Conservation (phyloP, 2,797 vertebrate genomes). For the Diceros bicornis region DNA sequence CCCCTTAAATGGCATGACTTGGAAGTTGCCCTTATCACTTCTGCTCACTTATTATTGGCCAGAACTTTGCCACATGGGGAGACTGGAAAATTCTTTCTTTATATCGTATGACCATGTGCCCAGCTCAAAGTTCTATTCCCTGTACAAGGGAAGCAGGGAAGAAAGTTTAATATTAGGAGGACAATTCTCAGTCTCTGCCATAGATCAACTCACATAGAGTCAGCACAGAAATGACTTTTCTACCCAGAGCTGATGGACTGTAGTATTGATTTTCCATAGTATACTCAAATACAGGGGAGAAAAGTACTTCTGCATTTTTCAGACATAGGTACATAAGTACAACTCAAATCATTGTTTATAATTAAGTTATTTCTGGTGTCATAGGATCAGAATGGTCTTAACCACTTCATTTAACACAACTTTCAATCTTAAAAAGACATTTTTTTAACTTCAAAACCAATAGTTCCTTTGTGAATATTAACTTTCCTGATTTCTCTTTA, state of each 20-base stretch:
- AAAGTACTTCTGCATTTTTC: constrained; percentile 10
- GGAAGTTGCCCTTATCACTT: neutral
- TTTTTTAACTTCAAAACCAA: neutral
- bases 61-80: neutral
- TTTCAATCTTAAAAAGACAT: neutral
- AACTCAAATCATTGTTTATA: neutral
- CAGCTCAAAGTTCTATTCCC: neutral
- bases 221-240: neutral
- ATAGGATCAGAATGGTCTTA: neutral
- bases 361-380: neutral
- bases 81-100: neutral
- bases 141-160: neutral
- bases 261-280: neutral
- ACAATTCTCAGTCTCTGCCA: neutral
- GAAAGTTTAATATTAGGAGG: neutral
- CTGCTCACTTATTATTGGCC: neutral
- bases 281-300: neutral
- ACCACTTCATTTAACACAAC: neutral
- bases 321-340: neutral
- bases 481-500: constrained; percentile 7
- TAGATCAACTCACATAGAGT: neutral
- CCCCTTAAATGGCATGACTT: neutral
- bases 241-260: neutral
- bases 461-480: neutral
- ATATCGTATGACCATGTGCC: neutral